A percentile compares a stretch with the other conserved stretches of the same genome.
Conservation (phyloP, 2,113 vertebrate species). For the Eudorcas thomsonii region DNA sequence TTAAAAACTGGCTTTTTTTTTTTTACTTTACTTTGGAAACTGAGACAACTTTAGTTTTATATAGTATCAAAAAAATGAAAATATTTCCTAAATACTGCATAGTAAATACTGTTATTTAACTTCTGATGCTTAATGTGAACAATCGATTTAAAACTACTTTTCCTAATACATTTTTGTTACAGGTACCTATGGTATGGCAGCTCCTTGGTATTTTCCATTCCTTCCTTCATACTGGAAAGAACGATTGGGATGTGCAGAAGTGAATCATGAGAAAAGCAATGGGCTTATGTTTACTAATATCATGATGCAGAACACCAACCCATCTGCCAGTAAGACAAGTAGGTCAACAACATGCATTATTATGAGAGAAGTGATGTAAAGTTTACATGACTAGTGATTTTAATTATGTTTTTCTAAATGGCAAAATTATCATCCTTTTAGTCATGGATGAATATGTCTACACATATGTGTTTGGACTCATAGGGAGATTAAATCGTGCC, state of each 20-base stretch:
- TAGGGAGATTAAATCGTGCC: slow-evolving; percentile 41
- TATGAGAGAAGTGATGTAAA: background rate
- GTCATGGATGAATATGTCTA: slow-evolving; percentile 57
- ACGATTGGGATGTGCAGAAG: slow-evolving; percentile 78
- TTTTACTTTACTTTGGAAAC: background rate
- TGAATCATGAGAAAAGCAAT: slow-evolving; percentile 72
- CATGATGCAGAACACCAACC: slow-evolving; percentile 84
- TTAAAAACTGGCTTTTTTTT: background rate
- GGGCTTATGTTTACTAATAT: slow-evolving; percentile 89
- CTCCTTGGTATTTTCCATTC: slow-evolving; percentile 94
- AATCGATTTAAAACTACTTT: background rate
- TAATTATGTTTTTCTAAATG: slow-evolving; percentile 45
- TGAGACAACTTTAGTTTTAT: background rate
- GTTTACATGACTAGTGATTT: slow-evolving; percentile 10
- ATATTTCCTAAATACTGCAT: background rate
- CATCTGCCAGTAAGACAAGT: slow-evolving; percentile 81
- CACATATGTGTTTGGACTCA: slow-evolving; percentile 34
- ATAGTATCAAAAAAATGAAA: background rate
- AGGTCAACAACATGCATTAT: slow-evolving; percentile 54
- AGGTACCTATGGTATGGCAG: slow-evolving; percentile 94
- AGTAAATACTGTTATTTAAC: background rate
- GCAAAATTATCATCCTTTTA: slow-evolving; percentile 50
- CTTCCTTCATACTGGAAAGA: slow-evolving; percentile 92
- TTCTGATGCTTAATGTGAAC: slow-evolving; percentile 20
- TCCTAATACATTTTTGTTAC: slow-evolving; percentile 31